Base-by-base conservation (phyloP, 2,888 invertebrate genomes). In the Oegoconia quadripuncta region DNA sequence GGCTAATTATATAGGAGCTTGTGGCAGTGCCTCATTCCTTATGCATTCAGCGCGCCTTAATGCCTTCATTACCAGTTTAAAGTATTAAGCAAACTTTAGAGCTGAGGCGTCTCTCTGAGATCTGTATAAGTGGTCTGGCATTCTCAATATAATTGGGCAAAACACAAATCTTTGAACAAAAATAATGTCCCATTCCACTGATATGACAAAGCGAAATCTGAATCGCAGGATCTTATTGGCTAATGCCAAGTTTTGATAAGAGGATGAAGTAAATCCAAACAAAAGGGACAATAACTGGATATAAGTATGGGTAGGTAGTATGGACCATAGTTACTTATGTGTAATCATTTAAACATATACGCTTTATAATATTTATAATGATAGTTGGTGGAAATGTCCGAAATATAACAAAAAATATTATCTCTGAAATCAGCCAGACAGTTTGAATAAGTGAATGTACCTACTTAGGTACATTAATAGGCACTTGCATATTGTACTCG, bases 1-100 rank as follows among this genome's bases (percentile, higher is more conserved):
- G 52, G 55, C 63, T 76, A 82, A 81, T 80, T 81, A 75, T 74
- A 75, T 72, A 64, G 64, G 48, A 60, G 65, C 60, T 67, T 63
- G 77, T 58, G 73, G 74, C 55, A 54, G 66, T 55, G 61, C 55
- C 78, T 80, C 76, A 82, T 83, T 75, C 55, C 59, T 80, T 77
- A 86, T 86, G 80, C 84, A 84, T 83, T 81, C 82, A 74, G 77
- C 74, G 76, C 72, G 78, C 74, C 68, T 75, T 83, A 83, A 82
- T 81, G 73, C 78, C 78, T 82, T 84, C 80, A 83, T 84, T 82
- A 82, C 74, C 77, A 83, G 83, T 84, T 86, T 83, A 82, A 84
- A 84, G 84, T 83, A 83, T 83, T 80, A 82, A 75, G 75, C 74
- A 79, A 83, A 83, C 81, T 82, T 75, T 50, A 67, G 61, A 69